Base-by-base conservation (phyloP, 1,140 invertebrate species). In the Drosophila nannoptera region DNA sequence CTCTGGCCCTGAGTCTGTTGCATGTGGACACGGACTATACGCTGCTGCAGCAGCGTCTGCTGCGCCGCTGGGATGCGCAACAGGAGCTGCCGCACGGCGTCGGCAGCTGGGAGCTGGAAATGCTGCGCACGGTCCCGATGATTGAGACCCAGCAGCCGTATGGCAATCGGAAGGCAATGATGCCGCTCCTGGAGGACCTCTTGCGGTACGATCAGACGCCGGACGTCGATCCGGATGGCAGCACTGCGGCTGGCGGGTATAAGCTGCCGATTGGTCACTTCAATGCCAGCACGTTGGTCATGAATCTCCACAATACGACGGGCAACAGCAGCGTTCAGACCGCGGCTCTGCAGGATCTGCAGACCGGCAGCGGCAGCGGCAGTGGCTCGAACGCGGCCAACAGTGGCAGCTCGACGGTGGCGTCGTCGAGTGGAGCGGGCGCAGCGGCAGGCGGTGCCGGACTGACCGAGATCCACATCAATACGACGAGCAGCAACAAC, bases 1-100 rank as follows among this genome's bases (percentile, higher is more conserved):
- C 94, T 14, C 88, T 96, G 69, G 89, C 95, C 46, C 90, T 96
- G 29, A 95, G 94, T 76, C 90, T 96, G 43, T 87, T 96, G 29
- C 91, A 94, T 64, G 93, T 94, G 0, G 93, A 95, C 89, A 91
- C 94, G 6, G 92, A 94, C 3, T 92, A 94, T 42, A 91, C 91
- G 43, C 92, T 92, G 77, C 88, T 93, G 32, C 92, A 81, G 42
- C 72, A 73, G 22, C 68, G 75, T 7, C 61, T 88, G 16, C 74
- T 88, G 16, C 75, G 78, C 16, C 77, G 77, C 58, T 89, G 87
- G 87, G 86, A 89, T 31, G 75, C 83, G 6, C 88, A 89, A 49
- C 59, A 92, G 59, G 92, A 93, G 80, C 83, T 92, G 6, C 86
- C 92, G 43, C 93, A 93, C 78, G 92, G 92, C 45, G 92, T 81